Evolutionary conservation across 2,797 vertebrate species (phyloP), one percentile per base, ranked within the genome.

Genomic region (Coccyzus lansbergi): DNA sequence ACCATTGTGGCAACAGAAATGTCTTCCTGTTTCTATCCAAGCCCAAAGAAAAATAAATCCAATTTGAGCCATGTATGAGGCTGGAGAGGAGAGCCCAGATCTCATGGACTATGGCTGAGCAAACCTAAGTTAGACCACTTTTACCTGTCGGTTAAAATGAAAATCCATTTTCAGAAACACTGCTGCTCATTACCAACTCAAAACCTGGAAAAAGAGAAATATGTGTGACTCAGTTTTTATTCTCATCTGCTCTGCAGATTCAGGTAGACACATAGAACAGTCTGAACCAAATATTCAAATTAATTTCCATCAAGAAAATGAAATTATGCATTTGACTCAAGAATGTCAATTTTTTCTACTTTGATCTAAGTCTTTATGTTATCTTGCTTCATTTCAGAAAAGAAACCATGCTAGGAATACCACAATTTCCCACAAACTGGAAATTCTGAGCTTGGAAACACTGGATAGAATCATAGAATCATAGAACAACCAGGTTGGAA

Each of bases 201-300:
- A 83, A 93, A 34, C 16, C 14, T 48, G 28, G 11, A n/a, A 63
- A 81, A 85, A 69, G 18, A 8, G 13, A 86, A 89, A 20, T 63
- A 56, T 0, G 0, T 52, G 14, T 3, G 1, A 44, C 34, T 58
- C 1, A 0, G 5, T 31, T 85, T 88, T 38, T 40, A 8, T 63
- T 65, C 10, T 83, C 8, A 18, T 48, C 70, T 8, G 12, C 8
- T 92, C 56, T 87, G 5, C 20, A 92, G 33, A 34, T 48, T 84
- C 86, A 64, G 9, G 21, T 4, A 89, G 34, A 78, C 31, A 62
- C 8, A 77, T 10, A 62, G 16, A 63, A 67, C 21, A 7, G 2
- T 44, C 19, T 80, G 33, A 90, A 71, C 12, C 29, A 40, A 72
- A 60, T 40, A 83, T 31, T 83, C 16, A 15, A 31, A 5, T 59